A percentile compares a stretch with the other conserved stretches of the same genome.
Conservation (phyloP, 2,113 vertebrate species). For the Thomomys bottae region DNA sequence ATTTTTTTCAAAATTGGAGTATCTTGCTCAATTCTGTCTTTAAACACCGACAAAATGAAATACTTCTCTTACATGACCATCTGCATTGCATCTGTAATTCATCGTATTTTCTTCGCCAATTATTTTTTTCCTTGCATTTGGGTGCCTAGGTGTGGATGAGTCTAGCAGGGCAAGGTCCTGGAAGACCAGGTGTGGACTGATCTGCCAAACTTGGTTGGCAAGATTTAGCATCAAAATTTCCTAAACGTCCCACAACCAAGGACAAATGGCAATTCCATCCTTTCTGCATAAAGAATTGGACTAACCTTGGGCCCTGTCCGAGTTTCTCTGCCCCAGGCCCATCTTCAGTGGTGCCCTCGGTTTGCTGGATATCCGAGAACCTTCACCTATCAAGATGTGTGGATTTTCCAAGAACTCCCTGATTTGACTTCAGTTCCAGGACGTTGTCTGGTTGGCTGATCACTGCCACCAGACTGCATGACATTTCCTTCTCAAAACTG, state of each 20-base stretch:
- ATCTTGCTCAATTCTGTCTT: background rate
- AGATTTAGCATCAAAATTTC: background rate
- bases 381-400: background rate
- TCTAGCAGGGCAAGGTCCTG: too few species aligned
- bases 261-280: background rate
- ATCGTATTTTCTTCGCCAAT: too few species aligned
- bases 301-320: too few species aligned
- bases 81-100: too few species aligned
- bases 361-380: background rate
- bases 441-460: background rate
- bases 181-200: background rate
- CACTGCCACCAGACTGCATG: background rate
- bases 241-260: background rate
- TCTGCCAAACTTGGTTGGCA: background rate
- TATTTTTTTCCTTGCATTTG: too few species aligned
- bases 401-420: background rate
- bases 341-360: background rate
- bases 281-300: background rate
- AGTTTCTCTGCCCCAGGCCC: background rate
- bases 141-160: background rate
- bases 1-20: background rate
- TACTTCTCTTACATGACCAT: too few species aligned
- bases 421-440: background rate
- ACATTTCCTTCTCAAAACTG: background rate
- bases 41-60: too few species aligned